Conservation (phyloP, 2,113 vertebrate species). For the Halcyon malimbica region DNA sequence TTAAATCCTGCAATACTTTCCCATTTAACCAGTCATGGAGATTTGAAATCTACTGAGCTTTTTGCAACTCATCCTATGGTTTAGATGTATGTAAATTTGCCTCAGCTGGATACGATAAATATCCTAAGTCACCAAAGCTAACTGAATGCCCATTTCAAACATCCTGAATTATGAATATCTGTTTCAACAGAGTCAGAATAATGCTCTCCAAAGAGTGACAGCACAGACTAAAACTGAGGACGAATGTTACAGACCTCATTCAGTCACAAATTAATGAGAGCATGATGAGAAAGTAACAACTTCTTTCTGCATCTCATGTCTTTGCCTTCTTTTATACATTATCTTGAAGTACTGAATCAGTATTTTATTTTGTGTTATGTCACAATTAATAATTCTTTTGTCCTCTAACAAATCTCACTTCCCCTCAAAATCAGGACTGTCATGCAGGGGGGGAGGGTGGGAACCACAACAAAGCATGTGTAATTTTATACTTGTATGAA, state of each 20-base stretch:
- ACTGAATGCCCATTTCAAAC: neutral
- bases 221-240: neutral
- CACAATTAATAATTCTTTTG: neutral
- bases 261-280: neutral
- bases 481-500: rapidly evolving
- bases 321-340: neutral
- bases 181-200: neutral
- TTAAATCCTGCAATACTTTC: neutral
- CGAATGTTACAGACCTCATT: neutral
- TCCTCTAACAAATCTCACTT: neutral
- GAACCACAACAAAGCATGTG: neutral
- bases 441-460: neutral
- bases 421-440: neutral
- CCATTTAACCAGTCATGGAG: neutral
- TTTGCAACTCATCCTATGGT: neutral
- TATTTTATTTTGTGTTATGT: neutral
- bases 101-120: neutral
- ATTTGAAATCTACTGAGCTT: neutral
- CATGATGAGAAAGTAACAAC: neutral
- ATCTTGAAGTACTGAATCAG: neutral
- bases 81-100: neutral
- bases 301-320: neutral
- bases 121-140: neutral
- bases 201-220: neutral
- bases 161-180: neutral